phyloP scores from a whole-genome alignment of 92 coral and sea anemone genomes.

The Porites rus region DNA sequence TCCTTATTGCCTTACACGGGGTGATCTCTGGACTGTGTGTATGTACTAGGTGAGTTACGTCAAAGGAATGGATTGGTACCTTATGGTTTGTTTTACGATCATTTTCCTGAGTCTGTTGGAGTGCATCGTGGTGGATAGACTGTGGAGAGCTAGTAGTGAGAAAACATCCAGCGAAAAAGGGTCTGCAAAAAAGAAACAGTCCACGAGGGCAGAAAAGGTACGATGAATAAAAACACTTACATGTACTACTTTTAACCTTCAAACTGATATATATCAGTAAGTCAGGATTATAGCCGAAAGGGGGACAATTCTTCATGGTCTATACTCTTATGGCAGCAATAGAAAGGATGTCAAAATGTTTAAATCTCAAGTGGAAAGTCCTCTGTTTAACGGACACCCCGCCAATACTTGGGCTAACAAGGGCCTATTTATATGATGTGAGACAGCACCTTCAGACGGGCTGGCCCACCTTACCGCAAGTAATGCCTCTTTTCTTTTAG shows the following conservation, averaged over 20 bases:
- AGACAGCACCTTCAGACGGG: too few relatives aligned
- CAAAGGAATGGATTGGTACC: slow-evolving; percentile 95
- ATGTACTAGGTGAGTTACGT: slow-evolving; percentile 82
- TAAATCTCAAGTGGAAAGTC: too few relatives aligned
- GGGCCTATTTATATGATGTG: too few relatives aligned
- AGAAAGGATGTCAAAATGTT: too few relatives aligned
- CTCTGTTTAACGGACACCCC: too few relatives aligned
- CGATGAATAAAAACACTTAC: neutral
- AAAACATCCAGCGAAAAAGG: slow-evolving; percentile 7
- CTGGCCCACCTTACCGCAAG: too few relatives aligned
- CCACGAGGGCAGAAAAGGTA: neutral
- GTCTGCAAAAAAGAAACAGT: neutral
- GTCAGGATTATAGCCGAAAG: too few relatives aligned
- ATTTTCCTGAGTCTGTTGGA: slow-evolving; percentile 92
- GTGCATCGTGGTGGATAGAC: slow-evolving; percentile 80
- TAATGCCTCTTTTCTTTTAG: too few relatives aligned
- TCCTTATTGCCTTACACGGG: too few relatives aligned
- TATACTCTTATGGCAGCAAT: too few relatives aligned
- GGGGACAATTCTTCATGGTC: too few relatives aligned
- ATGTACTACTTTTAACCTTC: neutral
- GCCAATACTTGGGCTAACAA: too few relatives aligned
- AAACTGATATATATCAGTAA: neutral
- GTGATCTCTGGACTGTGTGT: neutral
- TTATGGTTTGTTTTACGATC: slow-evolving; percentile 83
- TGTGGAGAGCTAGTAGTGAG: slow-evolving; percentile 42